Evolutionary conservation across 1,140 invertebrate species (phyloP).

Genomic region (Cheumatopsyche charites): DNA sequence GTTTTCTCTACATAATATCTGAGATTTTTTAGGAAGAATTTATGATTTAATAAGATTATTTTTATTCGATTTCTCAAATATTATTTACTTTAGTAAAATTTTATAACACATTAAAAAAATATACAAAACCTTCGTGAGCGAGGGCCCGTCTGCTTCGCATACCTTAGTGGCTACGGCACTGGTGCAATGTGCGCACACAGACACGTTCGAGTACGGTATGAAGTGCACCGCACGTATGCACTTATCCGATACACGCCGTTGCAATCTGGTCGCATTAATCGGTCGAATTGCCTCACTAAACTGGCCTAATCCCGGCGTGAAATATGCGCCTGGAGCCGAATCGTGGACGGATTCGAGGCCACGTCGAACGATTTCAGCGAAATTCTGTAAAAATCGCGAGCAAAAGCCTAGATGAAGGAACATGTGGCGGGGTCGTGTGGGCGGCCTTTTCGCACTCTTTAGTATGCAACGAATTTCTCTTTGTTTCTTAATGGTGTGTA

Average conservation of each 20-base stretch:
- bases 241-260: not conserved
- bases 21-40: too few relatives aligned
- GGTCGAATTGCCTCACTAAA: not conserved
- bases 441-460: not conserved
- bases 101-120: too few relatives aligned
- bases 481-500: too few relatives aligned
- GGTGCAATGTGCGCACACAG: not conserved
- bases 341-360: not conserved
- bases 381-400: not conserved
- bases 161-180: too few relatives aligned
- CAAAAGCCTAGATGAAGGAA: not conserved
- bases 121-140: too few relatives aligned
- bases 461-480: slow-evolving; percentile 3
- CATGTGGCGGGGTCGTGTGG: not conserved
- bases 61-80: too few relatives aligned
- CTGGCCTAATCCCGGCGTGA: not conserved
- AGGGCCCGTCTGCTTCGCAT: too few relatives aligned
- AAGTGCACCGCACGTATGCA: not conserved
- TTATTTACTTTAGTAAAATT: too few relatives aligned
- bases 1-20: too few relatives aligned
- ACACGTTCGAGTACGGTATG: slow-evolving; percentile 1
- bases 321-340: not conserved
- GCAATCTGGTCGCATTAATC: slow-evolving; percentile 15
- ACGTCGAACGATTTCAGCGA: not conserved
- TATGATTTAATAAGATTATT: too few relatives aligned